Evolutionary conservation across 2,888 invertebrate species (phyloP), one percentile per base, ranked within the genome.

Genomic region (Ophion costatus): DNA sequence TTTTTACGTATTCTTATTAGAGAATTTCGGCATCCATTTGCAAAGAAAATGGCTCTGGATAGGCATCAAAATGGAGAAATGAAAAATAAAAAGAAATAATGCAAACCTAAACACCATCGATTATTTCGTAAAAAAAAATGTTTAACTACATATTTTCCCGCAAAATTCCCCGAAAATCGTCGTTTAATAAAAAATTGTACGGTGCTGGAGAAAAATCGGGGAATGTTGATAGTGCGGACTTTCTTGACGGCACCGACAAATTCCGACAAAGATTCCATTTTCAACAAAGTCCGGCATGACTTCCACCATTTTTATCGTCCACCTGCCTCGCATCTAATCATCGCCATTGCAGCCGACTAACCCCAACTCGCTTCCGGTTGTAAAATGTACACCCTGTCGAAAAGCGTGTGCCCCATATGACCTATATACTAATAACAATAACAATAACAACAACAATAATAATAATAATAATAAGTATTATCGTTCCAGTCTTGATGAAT

Each of bases 351-450:
- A 71, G 38, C 56, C 38, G 33, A 64, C 61, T 24, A 73, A 67
- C 73, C 73, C 76, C 64, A 63, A 64, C 66, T 51, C 78, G 74
- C 81, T 75, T 84, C 82, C 82, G 78, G 84, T 57, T 33, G 56
- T 56, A 74, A 75, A 61, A 71, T 17, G 29, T 64, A 59, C 66
- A 73, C 61, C 56, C 29, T 29, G 45, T 45, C 4, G 14, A 51
- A 69, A 20, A 45, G 22, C 24, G 51, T 10, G 14, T 24, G 17
- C 9, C 17, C 17, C 6, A 4, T n/a, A 57, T 20, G 22, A 38
- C 10, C 4, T 51, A 14, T 45, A 57, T 51, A 66, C 24, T 11
- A 42, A 42, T 42, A 7, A 42, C 9, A 45, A 45, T 14, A 45
- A 45, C 14, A 14, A 45, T 45, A 4, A 45, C 45, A 66, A 45